Evolutionary conservation across 2,888 invertebrate genomes (phyloP).

Genomic region (Tupiocoris notatus): DNA sequence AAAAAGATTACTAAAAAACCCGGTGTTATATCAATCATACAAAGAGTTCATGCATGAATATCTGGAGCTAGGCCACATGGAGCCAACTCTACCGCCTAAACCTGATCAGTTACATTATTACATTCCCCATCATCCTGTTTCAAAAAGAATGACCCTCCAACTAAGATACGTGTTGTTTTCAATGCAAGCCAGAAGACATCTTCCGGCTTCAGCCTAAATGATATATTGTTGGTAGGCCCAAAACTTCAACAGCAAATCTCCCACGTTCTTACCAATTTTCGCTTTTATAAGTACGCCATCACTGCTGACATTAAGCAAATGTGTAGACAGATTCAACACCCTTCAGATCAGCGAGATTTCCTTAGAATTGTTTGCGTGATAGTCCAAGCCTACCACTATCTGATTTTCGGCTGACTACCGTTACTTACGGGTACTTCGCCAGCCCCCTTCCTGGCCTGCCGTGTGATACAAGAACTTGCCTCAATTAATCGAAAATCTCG

Average conservation of each 20-base stretch:
- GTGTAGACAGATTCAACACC: slow-evolving; percentile 3
- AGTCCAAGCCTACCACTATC: background rate
- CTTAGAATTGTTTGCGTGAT: slow-evolving; percentile 9
- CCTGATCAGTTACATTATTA: background rate
- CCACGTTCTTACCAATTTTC: slow-evolving; percentile 3
- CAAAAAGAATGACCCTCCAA: background rate
- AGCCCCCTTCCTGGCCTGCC: slow-evolving; percentile 15
- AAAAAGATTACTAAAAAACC: background rate
- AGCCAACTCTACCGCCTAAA: background rate
- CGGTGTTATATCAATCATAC: background rate
- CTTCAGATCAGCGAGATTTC: background rate
- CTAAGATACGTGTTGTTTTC: slow-evolving; percentile 31
- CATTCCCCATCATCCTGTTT: slow-evolving; percentile 23
- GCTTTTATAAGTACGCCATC: background rate
- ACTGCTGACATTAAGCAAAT: slow-evolving; percentile 12
- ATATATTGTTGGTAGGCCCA: background rate
- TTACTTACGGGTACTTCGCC: slow-evolving; percentile 18
- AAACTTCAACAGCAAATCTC: slow-evolving; percentile 16
- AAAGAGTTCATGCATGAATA: slow-evolving; percentile 38
- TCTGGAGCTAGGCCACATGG: slow-evolving; percentile 25
- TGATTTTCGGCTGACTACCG: background rate
- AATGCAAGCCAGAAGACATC: slow-evolving; percentile 2
- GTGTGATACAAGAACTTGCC: background rate
- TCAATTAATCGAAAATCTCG: too few species aligned
- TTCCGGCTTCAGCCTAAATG: slow-evolving; percentile 2